phyloP scores from a whole-genome alignment of 2,888 invertebrate species.

The Chymomyza procnemis region DNA sequence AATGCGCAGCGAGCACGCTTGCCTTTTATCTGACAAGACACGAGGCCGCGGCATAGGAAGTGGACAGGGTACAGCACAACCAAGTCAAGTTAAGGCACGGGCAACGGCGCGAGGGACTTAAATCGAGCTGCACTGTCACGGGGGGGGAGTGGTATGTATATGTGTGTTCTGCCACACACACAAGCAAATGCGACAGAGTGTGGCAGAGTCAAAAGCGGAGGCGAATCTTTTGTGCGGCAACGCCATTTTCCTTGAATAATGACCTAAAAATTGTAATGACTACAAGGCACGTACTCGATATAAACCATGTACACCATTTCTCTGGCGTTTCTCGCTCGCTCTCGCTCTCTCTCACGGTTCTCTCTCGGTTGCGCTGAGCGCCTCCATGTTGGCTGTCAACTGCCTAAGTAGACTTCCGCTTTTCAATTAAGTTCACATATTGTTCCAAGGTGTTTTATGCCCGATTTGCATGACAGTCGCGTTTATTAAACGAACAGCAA shows the following conservation, averaged over 20 bases:
- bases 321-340: background rate
- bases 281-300: conserved; percentile 69
- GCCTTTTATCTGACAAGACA: conserved; percentile 2
- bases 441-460: conserved; percentile 70
- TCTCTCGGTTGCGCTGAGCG: background rate
- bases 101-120: too few species aligned
- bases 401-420: conserved; percentile 70
- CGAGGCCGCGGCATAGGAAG: background rate
- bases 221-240: conserved; percentile 48
- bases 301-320: conserved; percentile 44
- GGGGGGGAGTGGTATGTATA: too few species aligned
- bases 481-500: conserved; percentile 64
- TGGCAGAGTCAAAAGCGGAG: background rate
- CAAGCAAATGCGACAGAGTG: background rate
- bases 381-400: conserved; percentile 39
- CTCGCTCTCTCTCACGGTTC: background rate
- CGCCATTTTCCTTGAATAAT: conserved; percentile 63
- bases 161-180: background rate
- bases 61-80: background rate
- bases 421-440: conserved; percentile 70
- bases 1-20: background rate
- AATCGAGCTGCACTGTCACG: too few species aligned
- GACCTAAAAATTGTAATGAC: conserved; percentile 71
- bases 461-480: conserved; percentile 67
- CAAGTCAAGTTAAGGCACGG: background rate